phyloP scores from a whole-genome alignment of 2,113 vertebrate genomes.

The Sclerurus mexicanus region DNA sequence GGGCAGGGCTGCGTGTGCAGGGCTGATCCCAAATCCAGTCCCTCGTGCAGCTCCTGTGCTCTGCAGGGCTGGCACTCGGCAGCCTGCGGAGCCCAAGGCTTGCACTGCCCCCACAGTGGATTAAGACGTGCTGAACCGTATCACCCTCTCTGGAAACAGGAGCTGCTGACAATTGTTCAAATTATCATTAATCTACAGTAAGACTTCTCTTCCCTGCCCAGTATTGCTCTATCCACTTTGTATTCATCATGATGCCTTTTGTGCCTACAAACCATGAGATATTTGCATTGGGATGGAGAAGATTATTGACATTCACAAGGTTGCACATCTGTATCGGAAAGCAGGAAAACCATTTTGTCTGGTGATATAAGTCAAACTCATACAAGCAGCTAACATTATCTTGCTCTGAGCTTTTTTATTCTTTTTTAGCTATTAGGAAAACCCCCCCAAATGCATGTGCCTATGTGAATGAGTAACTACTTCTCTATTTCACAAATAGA shows the following conservation, averaged over 20 bases:
- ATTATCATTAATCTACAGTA: background rate
- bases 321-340: background rate
- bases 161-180: background rate
- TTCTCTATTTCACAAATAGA: background rate
- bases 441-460: accelerated
- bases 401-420: background rate
- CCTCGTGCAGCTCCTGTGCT: background rate
- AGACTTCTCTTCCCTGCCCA: background rate
- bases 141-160: background rate
- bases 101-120: accelerated
- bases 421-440: background rate
- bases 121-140: background rate
- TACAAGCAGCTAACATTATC: background rate
- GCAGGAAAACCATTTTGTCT: background rate
- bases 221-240: background rate
- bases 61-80: background rate
- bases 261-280: background rate
- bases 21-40: background rate
- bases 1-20: background rate
- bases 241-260: background rate
- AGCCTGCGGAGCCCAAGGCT: background rate
- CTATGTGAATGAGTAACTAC: background rate
- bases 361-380: background rate
- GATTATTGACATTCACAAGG: background rate
- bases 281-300: background rate